These are phyloP conservation scores for Ormyrus labotus DNA, from an alignment of 2,888 invertebrate genomes.

Conservation along the genomic window DNA sequence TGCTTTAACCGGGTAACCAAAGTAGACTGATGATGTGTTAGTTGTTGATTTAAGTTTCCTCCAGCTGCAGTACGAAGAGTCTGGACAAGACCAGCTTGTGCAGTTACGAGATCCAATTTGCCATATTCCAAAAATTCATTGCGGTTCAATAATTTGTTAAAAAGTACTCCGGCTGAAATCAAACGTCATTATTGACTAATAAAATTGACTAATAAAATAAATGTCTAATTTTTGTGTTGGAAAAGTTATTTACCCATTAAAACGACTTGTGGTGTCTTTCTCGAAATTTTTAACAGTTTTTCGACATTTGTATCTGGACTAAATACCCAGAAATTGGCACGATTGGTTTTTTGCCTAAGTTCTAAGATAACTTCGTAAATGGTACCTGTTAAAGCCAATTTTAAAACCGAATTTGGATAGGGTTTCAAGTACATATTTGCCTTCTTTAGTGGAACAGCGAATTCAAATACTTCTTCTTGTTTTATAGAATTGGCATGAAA, in stretches of 20 bases:
- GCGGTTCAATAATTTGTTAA: conserved; percentile 82
- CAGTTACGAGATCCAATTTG: conserved; percentile 80
- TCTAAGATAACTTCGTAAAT: conserved; percentile 81
- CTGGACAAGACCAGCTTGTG: conserved; percentile 83
- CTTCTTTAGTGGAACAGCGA: conserved; percentile 80
- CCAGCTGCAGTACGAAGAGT: conserved; percentile 83
- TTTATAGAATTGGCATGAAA: conserved; percentile 85
- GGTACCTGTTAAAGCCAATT: conserved; percentile 82
- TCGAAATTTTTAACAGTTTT: conserved; percentile 81
- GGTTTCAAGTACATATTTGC: conserved; percentile 83
- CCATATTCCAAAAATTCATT: conserved; percentile 84
- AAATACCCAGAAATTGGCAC: conserved; percentile 82
- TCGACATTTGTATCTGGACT: conserved; percentile 81
- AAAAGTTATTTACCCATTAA: conserved; percentile 79
- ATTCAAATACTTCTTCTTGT: conserved; percentile 81
- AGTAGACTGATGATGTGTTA: conserved; percentile 83
- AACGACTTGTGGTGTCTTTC: conserved; percentile 83
- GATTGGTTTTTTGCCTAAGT: conserved; percentile 2
- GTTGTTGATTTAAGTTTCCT: conserved; percentile 80
- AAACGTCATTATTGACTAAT: background rate
- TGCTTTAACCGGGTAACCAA: conserved; percentile 82
- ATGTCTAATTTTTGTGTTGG: background rate
- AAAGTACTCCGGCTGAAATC: conserved; percentile 82
- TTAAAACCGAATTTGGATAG: conserved; percentile 82
- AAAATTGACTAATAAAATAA: background rate